These are phyloP conservation scores for Microhierax caerulescens DNA, from an alignment of 2,797 vertebrate species.

Conservation along the genomic window DNA sequence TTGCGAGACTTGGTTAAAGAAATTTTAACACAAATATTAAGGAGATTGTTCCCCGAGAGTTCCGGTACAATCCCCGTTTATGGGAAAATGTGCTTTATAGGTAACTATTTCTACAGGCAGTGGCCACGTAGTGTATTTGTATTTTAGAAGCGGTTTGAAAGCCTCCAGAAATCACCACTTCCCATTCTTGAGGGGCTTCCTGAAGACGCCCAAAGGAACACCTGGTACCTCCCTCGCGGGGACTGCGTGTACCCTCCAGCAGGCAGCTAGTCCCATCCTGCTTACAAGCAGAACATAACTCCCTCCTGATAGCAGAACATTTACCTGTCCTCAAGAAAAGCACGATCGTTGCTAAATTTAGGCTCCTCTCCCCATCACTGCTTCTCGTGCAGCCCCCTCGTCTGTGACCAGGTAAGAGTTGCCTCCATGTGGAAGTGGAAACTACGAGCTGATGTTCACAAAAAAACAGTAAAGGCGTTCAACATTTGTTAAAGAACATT, in stretches of 20 bases:
- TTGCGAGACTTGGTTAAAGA: not conserved
- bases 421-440: accelerated
- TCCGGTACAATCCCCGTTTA: not conserved
- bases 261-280: not conserved
- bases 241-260: not conserved
- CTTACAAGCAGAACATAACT: not conserved
- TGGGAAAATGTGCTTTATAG: not conserved
- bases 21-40: accelerated
- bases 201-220: not conserved
- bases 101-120: not conserved
- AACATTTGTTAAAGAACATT: accelerated
- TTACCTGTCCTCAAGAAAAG: not conserved
- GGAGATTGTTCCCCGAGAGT: not conserved
- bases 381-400: not conserved
- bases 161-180: not conserved
- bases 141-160: not conserved
- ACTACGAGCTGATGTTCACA: accelerated
- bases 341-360: not conserved
- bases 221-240: accelerated
- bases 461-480: not conserved
- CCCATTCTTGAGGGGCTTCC: not conserved
- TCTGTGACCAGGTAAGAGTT: not conserved
- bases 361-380: not conserved
- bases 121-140: not conserved
- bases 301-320: not conserved